phyloP scores from a whole-genome alignment of 2,888 invertebrate genomes.

The Stegophylla sp. region DNA sequence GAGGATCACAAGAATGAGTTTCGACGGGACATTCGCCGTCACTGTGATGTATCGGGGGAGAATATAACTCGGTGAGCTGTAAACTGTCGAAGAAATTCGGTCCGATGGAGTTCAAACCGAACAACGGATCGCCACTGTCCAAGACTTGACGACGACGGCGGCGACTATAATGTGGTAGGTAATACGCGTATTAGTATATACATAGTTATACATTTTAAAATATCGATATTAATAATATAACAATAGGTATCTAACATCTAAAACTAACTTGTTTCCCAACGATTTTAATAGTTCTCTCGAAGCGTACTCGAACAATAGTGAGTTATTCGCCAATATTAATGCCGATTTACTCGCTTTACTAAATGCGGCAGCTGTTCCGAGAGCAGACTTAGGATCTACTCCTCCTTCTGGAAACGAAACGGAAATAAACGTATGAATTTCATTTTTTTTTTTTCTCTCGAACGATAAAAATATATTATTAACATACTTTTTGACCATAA shows the following conservation, averaged over 20 bases:
- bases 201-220: background rate
- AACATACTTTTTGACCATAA: slow-evolving; percentile 77
- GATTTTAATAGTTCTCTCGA: slow-evolving; percentile 82
- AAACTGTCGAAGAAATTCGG: slow-evolving; percentile 78
- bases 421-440: slow-evolving; percentile 7
- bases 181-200: background rate
- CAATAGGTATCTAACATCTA: too few species aligned
- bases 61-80: slow-evolving; percentile 76
- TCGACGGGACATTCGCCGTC: slow-evolving; percentile 72
- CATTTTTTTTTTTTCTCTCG: slow-evolving; percentile 27
- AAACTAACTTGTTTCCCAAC: slow-evolving; percentile 51
- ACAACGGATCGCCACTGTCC: slow-evolving; percentile 67
- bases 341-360: slow-evolving; percentile 88
- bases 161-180: slow-evolving; percentile 21
- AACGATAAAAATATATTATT: too few species aligned
- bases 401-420: slow-evolving; percentile 71
- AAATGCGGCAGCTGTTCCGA: slow-evolving; percentile 87
- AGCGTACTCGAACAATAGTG: slow-evolving; percentile 83
- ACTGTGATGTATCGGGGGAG: slow-evolving; percentile 65
- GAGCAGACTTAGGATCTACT: slow-evolving; percentile 84
- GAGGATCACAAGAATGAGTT: slow-evolving; percentile 68
- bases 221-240: too few species aligned
- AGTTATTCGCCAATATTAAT: slow-evolving; percentile 82
- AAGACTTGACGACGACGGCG: slow-evolving; percentile 77
- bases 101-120: slow-evolving; percentile 67